These are phyloP conservation scores for Rhabdornis inornatus DNA, from an alignment of 2,113 vertebrate species.

Conservation along the genomic window DNA sequence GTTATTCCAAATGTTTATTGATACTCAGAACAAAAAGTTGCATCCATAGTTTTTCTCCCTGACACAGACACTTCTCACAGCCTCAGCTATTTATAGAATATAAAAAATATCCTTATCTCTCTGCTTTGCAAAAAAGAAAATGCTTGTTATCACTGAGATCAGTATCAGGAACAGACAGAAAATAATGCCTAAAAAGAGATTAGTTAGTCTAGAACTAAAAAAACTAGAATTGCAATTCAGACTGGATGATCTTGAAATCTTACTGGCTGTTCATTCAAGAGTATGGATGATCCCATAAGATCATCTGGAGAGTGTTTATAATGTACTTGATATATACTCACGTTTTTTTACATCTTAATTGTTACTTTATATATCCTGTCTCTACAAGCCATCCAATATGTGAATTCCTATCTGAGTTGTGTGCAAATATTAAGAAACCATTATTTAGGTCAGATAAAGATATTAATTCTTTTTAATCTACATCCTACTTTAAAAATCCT, in stretches of 20 bases:
- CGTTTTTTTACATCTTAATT: background rate
- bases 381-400: background rate
- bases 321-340: background rate
- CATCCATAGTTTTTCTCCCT: background rate
- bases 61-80: background rate
- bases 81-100: background rate
- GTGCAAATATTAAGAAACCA: background rate
- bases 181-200: background rate
- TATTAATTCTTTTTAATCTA: background rate
- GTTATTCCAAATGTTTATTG: background rate
- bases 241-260: background rate
- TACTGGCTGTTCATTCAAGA: background rate
- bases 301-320: background rate
- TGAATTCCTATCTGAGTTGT: background rate
- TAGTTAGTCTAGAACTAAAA: background rate
- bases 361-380: background rate
- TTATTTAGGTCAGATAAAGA: background rate
- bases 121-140: background rate
- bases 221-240: background rate
- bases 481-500: background rate
- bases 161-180: background rate
- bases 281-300: background rate
- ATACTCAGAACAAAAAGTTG: background rate
- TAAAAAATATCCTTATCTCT: background rate
- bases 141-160: background rate